These are phyloP conservation scores for Echeneis naucrates DNA, from an alignment of 2,797 vertebrate species.

Conservation along the genomic window DNA sequence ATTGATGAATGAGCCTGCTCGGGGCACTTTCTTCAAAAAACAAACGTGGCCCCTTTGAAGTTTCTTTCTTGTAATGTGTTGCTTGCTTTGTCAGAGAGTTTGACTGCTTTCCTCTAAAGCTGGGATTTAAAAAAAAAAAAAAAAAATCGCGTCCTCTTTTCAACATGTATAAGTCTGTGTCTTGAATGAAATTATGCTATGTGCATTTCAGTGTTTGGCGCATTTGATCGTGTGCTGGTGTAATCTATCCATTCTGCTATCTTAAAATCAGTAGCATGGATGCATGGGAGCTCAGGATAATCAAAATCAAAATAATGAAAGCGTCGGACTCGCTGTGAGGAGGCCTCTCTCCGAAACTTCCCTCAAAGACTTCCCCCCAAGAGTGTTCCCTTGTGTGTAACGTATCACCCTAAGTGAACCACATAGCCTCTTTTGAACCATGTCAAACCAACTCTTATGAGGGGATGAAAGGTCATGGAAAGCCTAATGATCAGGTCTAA, in stretches of 20 bases:
- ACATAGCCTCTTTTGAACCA: conserved; percentile 40
- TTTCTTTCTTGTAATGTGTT: conserved; percentile 25
- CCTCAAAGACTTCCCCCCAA: conserved; percentile 27
- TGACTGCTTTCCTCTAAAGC: conserved; percentile 26
- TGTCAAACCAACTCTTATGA: conserved; percentile 13
- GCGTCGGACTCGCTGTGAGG: conserved; percentile 40
- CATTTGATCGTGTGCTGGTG: conserved; percentile 1
- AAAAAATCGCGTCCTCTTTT: neutral
- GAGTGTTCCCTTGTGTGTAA: conserved; percentile 33
- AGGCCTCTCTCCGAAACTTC: conserved; percentile 41
- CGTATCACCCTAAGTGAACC: conserved; percentile 42
- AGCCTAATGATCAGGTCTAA: conserved; percentile 58
- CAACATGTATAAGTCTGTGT: neutral
- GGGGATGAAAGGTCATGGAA: conserved; percentile 33
- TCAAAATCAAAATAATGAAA: conserved; percentile 46
- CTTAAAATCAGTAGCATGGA: conserved; percentile 38
- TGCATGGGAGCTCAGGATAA: conserved; percentile 34
- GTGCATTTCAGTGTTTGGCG: neutral
- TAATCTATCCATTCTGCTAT: conserved; percentile 25
- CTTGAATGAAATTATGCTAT: neutral
- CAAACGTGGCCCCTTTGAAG: conserved; percentile 41
- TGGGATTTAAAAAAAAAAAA: conserved; percentile 20
- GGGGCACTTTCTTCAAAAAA: conserved; percentile 52
- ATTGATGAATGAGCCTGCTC: conserved; percentile 54
- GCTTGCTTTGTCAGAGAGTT: conserved; percentile 7